Percentiles rank a stretch among this genome's conserved stretches.
phyloP scores from a whole-genome alignment of 2,113 vertebrate genomes.

The Paralichthys olivaceus region DNA sequence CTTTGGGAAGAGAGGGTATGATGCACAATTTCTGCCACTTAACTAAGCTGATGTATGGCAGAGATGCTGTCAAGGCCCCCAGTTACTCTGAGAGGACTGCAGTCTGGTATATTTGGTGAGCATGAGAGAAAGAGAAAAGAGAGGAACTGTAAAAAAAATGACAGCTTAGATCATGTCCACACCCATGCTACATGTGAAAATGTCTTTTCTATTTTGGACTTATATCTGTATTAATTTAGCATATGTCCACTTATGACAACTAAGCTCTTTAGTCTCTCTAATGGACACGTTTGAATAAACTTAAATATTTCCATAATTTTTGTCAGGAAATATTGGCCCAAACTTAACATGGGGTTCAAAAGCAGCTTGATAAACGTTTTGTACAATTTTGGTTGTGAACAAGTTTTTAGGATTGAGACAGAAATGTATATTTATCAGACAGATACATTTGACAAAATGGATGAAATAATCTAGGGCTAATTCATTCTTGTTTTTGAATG shows the following conservation, averaged over 20 bases:
- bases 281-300: neutral
- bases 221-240: conserved; percentile 7
- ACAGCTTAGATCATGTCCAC: conserved; percentile 7
- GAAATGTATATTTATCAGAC: neutral
- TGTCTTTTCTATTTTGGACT: conserved; percentile 1
- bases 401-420: too few relatives aligned
- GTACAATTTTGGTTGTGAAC: neutral
- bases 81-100: conserved; percentile 22
- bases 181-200: conserved; percentile 18
- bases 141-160: neutral
- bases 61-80: conserved; percentile 18
- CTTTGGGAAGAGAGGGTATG: conserved; percentile 38
- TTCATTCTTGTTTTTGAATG: too few relatives aligned
- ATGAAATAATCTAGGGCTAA: too few relatives aligned
- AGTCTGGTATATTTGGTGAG: conserved; percentile 6
- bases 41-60: conserved; percentile 41
- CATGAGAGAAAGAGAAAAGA: neutral
- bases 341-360: neutral
- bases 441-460: neutral
- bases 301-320: neutral
- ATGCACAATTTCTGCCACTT: conserved; percentile 54
- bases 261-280: conserved; percentile 1
- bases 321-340: neutral
- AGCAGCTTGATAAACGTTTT: neutral
- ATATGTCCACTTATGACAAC: conserved; percentile 7